These are phyloP conservation scores for Lophotis ruficrista DNA, from an alignment of 2,113 vertebrate genomes.

Conservation along the genomic window DNA sequence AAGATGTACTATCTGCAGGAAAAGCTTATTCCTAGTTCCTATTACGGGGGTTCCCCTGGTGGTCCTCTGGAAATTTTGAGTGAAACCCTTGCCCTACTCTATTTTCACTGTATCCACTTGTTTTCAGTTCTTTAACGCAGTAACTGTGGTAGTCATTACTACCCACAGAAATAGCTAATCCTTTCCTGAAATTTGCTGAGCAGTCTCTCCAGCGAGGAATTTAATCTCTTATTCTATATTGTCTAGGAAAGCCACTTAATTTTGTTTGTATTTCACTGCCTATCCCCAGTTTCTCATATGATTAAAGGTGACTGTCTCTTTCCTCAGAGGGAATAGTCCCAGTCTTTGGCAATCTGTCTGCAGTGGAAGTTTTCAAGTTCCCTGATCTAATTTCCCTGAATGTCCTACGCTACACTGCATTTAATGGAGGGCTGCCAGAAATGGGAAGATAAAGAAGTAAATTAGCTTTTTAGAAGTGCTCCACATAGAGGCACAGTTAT, in stretches of 20 bases:
- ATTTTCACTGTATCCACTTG: background rate
- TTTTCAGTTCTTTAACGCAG: background rate
- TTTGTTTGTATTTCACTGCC: background rate
- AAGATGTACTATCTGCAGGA: background rate
- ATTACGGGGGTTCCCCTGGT: background rate
- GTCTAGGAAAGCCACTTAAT: background rate
- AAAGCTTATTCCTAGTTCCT: background rate
- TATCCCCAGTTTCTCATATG: background rate
- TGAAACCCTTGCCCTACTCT: background rate
- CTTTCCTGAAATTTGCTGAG: background rate
- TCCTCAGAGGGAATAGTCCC: background rate
- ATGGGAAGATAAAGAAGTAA: background rate
- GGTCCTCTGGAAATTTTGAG: background rate
- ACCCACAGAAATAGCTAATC: background rate
- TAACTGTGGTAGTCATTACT: background rate
- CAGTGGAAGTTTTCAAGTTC: background rate
- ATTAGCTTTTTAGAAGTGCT: background rate
- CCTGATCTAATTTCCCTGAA: background rate
- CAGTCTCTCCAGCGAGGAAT: background rate
- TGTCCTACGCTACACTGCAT: background rate
- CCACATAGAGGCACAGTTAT: background rate
- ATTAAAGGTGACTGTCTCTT: background rate
- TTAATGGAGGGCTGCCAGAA: background rate
- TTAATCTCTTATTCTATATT: background rate
- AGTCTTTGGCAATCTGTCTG: background rate